Conservation (phyloP, 2,888 invertebrate genomes). For the Platypus cylindrus region DNA sequence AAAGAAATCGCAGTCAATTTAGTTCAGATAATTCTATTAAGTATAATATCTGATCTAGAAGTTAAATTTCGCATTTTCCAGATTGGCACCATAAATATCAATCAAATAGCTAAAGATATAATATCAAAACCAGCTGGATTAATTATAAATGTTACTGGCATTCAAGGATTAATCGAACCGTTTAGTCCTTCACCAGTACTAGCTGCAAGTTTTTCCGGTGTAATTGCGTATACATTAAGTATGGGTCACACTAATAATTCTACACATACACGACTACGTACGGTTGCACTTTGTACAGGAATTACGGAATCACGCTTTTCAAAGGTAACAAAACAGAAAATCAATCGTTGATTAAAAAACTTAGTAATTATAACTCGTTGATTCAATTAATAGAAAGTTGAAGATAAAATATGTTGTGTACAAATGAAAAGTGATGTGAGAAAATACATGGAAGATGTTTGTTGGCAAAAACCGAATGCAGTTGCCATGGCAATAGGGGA, state of each 20-base stretch:
- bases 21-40: no score
- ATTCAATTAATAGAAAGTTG: slow-evolving; percentile 18
- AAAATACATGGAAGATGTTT: slow-evolving; percentile 16
- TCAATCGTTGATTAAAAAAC: no score
- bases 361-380: no score
- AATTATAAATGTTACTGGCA: slow-evolving; percentile 38
- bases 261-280: slow-evolving; percentile 27
- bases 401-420: slow-evolving; percentile 20
- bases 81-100: slow-evolving; percentile 11
- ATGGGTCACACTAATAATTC: slow-evolving; percentile 26
- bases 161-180: slow-evolving; percentile 35
- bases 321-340: no score
- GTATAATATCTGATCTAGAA: no score
- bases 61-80: no score
- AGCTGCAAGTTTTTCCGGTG: slow-evolving; percentile 32
- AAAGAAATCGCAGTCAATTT: slow-evolving; percentile 10
- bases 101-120: slow-evolving; percentile 29
- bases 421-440: slow-evolving; percentile 18
- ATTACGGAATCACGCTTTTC: slow-evolving; percentile 26
- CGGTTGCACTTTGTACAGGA: slow-evolving; percentile 31
- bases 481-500: slow-evolving; percentile 26
- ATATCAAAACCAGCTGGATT: slow-evolving; percentile 37
- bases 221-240: slow-evolving; percentile 25
- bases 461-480: slow-evolving; percentile 23
- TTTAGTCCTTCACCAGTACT: slow-evolving; percentile 35